Evolutionary conservation across 2,888 invertebrate genomes (phyloP).

Genomic region (Oligia fasciuncula): DNA sequence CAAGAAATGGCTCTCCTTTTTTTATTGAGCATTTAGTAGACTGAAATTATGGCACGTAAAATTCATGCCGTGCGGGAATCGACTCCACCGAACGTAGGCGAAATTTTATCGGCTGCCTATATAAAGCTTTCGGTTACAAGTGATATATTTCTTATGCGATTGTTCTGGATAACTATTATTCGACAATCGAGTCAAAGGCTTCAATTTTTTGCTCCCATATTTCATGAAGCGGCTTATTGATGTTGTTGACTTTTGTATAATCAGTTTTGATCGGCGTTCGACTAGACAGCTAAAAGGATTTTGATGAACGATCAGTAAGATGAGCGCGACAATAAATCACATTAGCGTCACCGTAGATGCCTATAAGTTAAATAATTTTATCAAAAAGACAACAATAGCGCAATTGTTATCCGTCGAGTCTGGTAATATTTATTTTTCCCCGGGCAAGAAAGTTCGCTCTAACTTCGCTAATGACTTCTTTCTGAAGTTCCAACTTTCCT

Average conservation of each 20-base stretch:
- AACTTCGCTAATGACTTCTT: conserved; percentile 88
- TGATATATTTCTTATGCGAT: conserved; percentile 57
- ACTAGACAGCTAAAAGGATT: conserved; percentile 48
- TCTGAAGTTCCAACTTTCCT: conserved; percentile 82
- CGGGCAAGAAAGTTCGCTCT: conserved; percentile 79
- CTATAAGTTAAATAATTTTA: conserved; percentile 75
- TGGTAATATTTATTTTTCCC: conserved; percentile 86
- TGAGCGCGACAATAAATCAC: conserved; percentile 63
- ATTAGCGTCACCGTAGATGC: conserved; percentile 64
- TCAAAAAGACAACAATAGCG: conserved; percentile 77
- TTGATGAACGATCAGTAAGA: conserved; percentile 55
- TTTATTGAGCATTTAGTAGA: conserved; percentile 87
- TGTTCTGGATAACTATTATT: conserved; percentile 56
- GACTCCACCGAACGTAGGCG: conserved; percentile 63
- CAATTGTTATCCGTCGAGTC: conserved; percentile 82
- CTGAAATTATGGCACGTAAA: conserved; percentile 84
- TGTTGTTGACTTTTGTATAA: conserved; percentile 53
- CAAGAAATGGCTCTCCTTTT: conserved; percentile 84
- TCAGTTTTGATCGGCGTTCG: conserved; percentile 26
- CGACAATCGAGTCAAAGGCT: conserved; percentile 35
- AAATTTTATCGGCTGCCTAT: conserved; percentile 62
- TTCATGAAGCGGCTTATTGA: conserved; percentile 48
- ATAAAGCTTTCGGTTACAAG: conserved; percentile 54
- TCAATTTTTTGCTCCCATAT: conserved; percentile 38
- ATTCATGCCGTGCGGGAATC: conserved; percentile 73